Evolutionary conservation across 1,140 invertebrate genomes (phyloP).

Genomic region (Apis laboriosa): DNA sequence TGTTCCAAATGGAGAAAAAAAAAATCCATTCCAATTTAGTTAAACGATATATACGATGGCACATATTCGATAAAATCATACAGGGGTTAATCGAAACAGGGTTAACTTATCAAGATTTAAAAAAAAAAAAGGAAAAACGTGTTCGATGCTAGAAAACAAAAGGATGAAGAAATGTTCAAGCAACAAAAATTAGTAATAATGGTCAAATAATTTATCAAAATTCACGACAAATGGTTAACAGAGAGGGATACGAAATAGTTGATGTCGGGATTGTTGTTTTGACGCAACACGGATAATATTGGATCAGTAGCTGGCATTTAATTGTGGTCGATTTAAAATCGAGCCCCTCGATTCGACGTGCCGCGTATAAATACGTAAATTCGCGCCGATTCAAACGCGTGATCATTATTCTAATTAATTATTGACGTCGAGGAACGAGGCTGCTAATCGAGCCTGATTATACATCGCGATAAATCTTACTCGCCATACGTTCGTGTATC

Average conservation of each 20-base stretch:
- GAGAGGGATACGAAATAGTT: not conserved
- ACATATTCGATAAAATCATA: too few species aligned
- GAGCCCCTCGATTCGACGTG: not conserved
- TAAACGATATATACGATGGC: too few species aligned
- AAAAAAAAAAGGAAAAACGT: too few species aligned
- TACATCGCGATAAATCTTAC: not conserved
- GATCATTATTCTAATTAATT: conserved; percentile 35
- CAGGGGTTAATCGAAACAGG: too few species aligned
- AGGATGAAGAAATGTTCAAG: too few species aligned
- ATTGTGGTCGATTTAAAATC: conserved; percentile 35
- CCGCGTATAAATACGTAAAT: not conserved
- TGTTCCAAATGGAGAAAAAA: too few species aligned
- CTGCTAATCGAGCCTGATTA: not conserved
- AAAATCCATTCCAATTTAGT: not conserved
- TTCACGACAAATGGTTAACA: too few species aligned
- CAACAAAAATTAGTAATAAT: too few species aligned
- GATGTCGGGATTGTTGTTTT: not conserved
- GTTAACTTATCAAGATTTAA: too few species aligned
- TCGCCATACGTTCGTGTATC: too few species aligned
- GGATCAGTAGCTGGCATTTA: not conserved
- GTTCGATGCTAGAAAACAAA: too few species aligned
- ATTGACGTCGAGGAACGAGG: not conserved
- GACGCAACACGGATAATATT: not conserved
- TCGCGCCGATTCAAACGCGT: not conserved
- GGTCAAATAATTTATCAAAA: too few species aligned